Conservation (phyloP, 1,140 invertebrate genomes). For the Oedothorax gibbosus region DNA sequence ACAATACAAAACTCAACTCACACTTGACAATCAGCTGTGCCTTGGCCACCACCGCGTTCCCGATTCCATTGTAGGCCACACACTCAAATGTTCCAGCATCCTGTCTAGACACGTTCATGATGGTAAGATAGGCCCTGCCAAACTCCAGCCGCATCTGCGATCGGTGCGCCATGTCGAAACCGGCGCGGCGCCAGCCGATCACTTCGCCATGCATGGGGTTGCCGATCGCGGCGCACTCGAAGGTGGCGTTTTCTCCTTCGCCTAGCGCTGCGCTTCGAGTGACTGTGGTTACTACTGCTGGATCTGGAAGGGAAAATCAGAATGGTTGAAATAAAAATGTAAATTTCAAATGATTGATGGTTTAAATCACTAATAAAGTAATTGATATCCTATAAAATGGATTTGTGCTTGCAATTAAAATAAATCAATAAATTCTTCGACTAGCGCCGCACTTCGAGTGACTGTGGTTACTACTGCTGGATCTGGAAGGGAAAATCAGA, state of each 20-base stretch:
- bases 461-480: slow-evolving; percentile 83
- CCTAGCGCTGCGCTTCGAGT: slow-evolving; percentile 81
- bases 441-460: slow-evolving; percentile 80
- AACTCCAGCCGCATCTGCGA: slow-evolving; percentile 64
- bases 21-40: slow-evolving; percentile 82
- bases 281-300: slow-evolving; percentile 82
- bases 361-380: no score
- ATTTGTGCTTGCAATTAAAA: no score
- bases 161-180: slow-evolving; percentile 63
- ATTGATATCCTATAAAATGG: no score
- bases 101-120: slow-evolving; percentile 80
- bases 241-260: slow-evolving; percentile 82
- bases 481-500: slow-evolving; percentile 74
- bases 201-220: slow-evolving; percentile 87
- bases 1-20: slow-evolving; percentile 16
- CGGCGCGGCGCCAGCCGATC: slow-evolving; percentile 82
- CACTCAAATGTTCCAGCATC: slow-evolving; percentile 92
- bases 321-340: no score
- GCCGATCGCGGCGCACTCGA: slow-evolving; percentile 88
- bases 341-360: no score
- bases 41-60: slow-evolving; percentile 74
- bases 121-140: slow-evolving; percentile 83
- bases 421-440: no score
- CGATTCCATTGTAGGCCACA: slow-evolving; percentile 91
- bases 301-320: slow-evolving; percentile 74